A percentile compares a stretch with the other conserved stretches of the same genome.
Conservation (phyloP, 92 coral and sea anemone genomes). For the Palythoa grandiflora region DNA sequence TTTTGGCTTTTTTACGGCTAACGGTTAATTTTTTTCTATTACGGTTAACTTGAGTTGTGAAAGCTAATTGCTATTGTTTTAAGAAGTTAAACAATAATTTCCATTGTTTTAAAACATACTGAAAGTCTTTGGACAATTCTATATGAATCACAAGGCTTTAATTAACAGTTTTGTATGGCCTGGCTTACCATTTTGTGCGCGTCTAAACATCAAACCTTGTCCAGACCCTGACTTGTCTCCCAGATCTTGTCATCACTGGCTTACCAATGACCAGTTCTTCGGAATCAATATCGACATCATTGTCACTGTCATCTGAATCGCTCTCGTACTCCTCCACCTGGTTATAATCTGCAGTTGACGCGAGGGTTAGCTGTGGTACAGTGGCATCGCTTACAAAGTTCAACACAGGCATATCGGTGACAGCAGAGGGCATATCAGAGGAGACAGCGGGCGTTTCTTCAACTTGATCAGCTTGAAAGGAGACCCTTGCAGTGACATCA, state of each 20-base stretch:
- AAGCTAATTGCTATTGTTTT: no score
- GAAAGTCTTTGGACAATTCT: background rate
- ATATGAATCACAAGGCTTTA: conserved; percentile 50
- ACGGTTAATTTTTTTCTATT: no score
- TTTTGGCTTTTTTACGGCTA: no score
- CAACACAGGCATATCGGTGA: conserved; percentile 53
- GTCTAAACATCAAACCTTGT: conserved; percentile 43
- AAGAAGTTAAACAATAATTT: no score
- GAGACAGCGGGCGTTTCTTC: background rate
- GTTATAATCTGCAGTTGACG: conserved; percentile 42
- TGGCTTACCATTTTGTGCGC: conserved; percentile 43
- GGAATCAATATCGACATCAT: conserved; percentile 37
- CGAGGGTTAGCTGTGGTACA: conserved; percentile 42
- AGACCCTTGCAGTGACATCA: conserved; percentile 35
- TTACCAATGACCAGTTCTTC: conserved; percentile 36
- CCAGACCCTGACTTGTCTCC: conserved; percentile 34
- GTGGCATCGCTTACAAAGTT: conserved; percentile 39
- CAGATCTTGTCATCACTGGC: conserved; percentile 27
- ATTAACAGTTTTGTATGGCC: conserved; percentile 41
- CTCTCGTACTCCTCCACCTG: conserved; percentile 65
- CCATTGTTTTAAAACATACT: no score
- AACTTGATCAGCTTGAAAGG: conserved; percentile 14
- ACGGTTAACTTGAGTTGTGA: no score
- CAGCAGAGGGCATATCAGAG: conserved; percentile 41
- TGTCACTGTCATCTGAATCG: conserved; percentile 51